These are phyloP conservation scores for Heliconius sara DNA, from an alignment of 2,888 invertebrate genomes.

Conservation along the genomic window DNA sequence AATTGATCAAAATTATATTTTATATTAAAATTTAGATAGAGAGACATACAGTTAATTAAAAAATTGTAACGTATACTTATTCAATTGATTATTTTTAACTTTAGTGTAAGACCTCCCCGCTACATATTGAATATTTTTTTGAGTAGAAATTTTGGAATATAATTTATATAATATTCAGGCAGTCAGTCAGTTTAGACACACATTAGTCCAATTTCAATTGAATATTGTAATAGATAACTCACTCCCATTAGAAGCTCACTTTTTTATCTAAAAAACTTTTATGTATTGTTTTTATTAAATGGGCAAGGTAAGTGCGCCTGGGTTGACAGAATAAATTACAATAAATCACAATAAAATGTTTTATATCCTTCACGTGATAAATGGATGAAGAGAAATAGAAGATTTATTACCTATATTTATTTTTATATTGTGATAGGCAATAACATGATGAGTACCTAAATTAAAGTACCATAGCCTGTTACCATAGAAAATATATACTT, in stretches of 20 bases:
- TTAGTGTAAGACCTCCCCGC: too few species aligned
- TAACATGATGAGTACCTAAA: neutral
- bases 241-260: neutral
- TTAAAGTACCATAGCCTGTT: neutral
- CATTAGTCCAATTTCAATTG: too few species aligned
- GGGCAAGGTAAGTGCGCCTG: neutral
- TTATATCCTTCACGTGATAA: neutral
- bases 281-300: neutral
- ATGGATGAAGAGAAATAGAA: neutral
- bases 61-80: too few species aligned
- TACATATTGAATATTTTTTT: too few species aligned
- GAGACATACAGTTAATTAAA: too few species aligned
- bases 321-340: neutral
- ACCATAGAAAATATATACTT: neutral
- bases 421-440: neutral
- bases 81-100: too few species aligned
- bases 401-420: neutral
- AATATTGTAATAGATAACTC: neutral
- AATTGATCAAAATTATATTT: too few species aligned
- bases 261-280: neutral
- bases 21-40: too few species aligned
- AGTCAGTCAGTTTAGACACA: too few species aligned
- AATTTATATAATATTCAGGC: too few species aligned
- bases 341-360: conserved; percentile 16
- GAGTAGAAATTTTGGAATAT: too few species aligned